Evolutionary conservation across 2,888 invertebrate genomes (phyloP).

Genomic region (Ochropleura leucogaster): DNA sequence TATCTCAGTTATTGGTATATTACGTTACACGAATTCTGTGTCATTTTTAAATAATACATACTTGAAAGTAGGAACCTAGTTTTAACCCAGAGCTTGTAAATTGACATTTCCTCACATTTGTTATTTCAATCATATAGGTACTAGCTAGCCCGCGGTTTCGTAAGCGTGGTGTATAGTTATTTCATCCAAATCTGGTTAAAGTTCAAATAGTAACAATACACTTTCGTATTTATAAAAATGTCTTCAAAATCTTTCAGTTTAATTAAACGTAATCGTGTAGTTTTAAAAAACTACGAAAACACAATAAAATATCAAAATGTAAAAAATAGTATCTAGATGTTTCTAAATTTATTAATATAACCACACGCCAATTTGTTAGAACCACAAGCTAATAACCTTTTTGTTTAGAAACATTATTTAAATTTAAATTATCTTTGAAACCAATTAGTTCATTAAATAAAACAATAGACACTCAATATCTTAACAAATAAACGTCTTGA

Average conservation of each 20-base stretch:
- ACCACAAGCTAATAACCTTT: background rate
- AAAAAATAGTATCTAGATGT: background rate
- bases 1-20: background rate
- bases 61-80: background rate
- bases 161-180: too few species aligned
- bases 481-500: constrained; percentile 52
- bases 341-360: constrained; percentile 9
- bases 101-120: background rate
- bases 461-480: constrained; percentile 39
- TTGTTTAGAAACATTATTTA: background rate
- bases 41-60: background rate
- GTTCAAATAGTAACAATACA: too few species aligned
- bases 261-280: background rate
- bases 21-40: background rate
- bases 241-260: too few species aligned
- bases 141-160: too few species aligned
- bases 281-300: background rate
- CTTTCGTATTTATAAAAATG: too few species aligned
- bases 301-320: background rate
- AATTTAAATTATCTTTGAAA: constrained; percentile 27
- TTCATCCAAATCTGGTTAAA: too few species aligned
- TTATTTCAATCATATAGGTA: too few species aligned
- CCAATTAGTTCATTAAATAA: constrained; percentile 37
- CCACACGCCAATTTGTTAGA: background rate
- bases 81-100: background rate